These are phyloP conservation scores for Noctuana brunneofusca DNA, from an alignment of 2,888 invertebrate species.

Conservation along the genomic window DNA sequence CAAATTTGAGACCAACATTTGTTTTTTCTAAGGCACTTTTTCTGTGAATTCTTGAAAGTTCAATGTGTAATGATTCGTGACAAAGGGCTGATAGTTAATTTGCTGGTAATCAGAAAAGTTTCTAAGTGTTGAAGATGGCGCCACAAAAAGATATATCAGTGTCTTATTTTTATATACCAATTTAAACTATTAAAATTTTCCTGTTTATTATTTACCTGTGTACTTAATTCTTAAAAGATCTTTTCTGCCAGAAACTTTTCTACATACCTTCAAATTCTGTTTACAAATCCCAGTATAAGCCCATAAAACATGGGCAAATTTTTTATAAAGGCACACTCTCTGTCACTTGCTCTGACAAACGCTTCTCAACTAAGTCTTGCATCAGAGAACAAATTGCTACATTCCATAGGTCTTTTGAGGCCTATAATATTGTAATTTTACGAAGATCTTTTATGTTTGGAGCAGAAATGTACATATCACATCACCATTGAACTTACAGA, in stretches of 20 bases:
- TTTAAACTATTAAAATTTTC: neutral
- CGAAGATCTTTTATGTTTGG: conserved; percentile 21
- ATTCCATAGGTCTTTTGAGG: conserved; percentile 55
- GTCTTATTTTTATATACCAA: neutral
- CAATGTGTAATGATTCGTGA: conserved; percentile 2
- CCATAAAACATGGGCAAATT: neutral
- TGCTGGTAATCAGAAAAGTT: conserved; percentile 13
- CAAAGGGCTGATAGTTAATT: neutral
- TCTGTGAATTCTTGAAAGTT: conserved; percentile 10
- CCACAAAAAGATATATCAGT: neutral
- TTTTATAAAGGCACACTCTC: neutral
- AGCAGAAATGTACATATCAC: conserved; percentile 52
- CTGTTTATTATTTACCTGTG: neutral
- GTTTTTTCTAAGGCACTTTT: conserved; percentile 22
- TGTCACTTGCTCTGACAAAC: conserved; percentile 6
- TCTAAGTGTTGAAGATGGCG: neutral
- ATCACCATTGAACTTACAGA: conserved; percentile 27
- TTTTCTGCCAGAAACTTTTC: conserved; percentile 8
- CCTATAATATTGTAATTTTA: conserved; percentile 20
- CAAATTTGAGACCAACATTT: conserved; percentile 36
- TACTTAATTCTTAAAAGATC: neutral
- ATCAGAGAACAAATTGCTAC: conserved; percentile 48
- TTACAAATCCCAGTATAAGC: neutral
- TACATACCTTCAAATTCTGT: conserved; percentile 1
- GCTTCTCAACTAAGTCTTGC: conserved; percentile 5